A percentile compares a stretch with the other conserved stretches of the same genome.
These are phyloP conservation scores for Imbricaverruca yamaguchii DNA, from an alignment of 2,888 invertebrate species.

Conservation along the genomic window DNA sequence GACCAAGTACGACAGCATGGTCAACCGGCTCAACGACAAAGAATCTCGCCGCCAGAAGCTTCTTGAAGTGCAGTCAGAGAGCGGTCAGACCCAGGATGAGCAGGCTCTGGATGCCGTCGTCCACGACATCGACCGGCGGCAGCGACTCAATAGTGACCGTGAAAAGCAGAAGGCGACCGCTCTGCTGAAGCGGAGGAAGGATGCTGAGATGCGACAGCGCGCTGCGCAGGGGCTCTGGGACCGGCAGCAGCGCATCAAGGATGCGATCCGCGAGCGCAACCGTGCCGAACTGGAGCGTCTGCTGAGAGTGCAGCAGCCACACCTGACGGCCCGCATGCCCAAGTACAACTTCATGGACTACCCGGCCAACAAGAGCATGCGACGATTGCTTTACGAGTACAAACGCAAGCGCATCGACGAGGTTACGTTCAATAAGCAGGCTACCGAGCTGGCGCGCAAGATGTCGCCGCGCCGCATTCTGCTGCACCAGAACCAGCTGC, in stretches of 20 bases:
- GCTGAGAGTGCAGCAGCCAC: background rate
- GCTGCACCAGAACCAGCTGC: constrained; percentile 9
- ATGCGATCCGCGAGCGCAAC: background rate
- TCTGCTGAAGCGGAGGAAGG: background rate
- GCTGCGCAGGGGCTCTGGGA: background rate
- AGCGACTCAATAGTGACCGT: background rate
- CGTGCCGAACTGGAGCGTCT: background rate
- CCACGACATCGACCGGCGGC: background rate
- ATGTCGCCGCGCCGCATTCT: constrained; percentile 1
- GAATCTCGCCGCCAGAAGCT: background rate
- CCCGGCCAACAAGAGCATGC: constrained; percentile 4
- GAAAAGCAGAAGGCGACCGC: background rate
- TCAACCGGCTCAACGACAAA: background rate
- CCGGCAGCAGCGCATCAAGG: background rate
- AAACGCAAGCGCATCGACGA: constrained; percentile 11
- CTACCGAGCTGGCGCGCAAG: background rate
- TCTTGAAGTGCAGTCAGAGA: background rate
- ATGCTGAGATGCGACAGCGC: background rate
- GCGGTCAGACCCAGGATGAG: background rate
- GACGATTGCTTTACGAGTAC: background rate
- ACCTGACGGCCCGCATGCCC: background rate
- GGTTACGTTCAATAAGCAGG: background rate
- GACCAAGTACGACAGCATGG: background rate
- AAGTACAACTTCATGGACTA: constrained; percentile 12
- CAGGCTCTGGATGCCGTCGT: background rate